Conservation (phyloP, 2,113 vertebrate species). For the Aspiorhynchus laticeps region DNA sequence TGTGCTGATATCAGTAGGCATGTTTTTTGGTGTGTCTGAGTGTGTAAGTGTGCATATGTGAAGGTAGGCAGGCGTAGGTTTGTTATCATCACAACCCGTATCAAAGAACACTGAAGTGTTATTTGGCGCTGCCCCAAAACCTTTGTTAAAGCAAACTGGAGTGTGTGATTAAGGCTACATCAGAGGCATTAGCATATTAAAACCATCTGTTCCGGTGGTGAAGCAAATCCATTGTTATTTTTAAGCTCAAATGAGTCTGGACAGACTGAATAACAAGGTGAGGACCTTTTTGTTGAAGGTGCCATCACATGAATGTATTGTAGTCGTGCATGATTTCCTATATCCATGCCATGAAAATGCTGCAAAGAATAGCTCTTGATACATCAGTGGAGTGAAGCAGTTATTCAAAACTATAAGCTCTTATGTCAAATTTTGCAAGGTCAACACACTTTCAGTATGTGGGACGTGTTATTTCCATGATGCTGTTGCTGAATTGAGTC, state of each 20-base stretch:
- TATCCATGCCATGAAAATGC: not conserved
- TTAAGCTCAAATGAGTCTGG: constrained; percentile 1
- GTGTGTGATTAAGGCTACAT: constrained; percentile 20
- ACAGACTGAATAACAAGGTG: not conserved
- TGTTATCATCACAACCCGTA: not conserved
- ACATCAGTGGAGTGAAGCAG: not conserved
- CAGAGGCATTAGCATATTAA: constrained; percentile 5
- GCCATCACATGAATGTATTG: not conserved
- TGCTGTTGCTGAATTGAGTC: constrained; percentile 10
- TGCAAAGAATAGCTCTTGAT: not conserved
- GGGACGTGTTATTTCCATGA: not conserved
- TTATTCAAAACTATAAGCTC: not conserved
- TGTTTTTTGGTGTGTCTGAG: constrained; percentile 12
- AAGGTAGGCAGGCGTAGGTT: not conserved
- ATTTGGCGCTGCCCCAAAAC: not conserved
- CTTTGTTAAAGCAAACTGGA: not conserved
- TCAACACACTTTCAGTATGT: not conserved
- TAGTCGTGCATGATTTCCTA: not conserved
- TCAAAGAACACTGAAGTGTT: constrained; percentile 2
- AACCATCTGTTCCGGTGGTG: not conserved
- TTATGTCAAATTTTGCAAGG: not conserved
- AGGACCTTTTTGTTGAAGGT: not conserved
- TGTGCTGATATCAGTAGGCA: not conserved
- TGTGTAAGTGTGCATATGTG: not conserved
- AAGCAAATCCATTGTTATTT: constrained; percentile 5